phyloP scores from a whole-genome alignment of 2,888 invertebrate species.

The Macrophya annulata region DNA sequence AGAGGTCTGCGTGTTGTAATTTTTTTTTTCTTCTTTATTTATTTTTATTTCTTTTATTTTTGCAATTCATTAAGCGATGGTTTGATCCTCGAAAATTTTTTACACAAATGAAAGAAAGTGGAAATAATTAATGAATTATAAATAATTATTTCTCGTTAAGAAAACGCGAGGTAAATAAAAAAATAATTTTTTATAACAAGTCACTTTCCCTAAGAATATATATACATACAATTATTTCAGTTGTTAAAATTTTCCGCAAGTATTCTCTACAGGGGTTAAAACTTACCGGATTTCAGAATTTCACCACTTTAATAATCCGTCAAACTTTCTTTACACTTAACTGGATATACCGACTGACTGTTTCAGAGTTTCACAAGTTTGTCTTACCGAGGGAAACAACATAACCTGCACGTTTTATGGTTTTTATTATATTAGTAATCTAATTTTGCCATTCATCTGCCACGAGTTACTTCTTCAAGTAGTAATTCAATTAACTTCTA shows the following conservation, averaged over 20 bases:
- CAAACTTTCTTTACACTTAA: not conserved
- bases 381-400: slow-evolving; percentile 11
- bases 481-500: slow-evolving; percentile 15
- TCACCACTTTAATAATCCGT: slow-evolving; percentile 32
- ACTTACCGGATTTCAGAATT: not conserved
- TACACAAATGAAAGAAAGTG: not conserved
- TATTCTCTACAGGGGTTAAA: not conserved
- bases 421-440: slow-evolving; percentile 35
- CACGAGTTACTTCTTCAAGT: not conserved
- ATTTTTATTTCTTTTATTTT: not conserved
- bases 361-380: slow-evolving; percentile 11
- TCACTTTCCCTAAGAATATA: not conserved
- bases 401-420: not conserved
- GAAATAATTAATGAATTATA: not conserved
- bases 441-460: slow-evolving; percentile 6
- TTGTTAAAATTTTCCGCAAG: not conserved
- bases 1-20: not conserved
- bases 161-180: not conserved
- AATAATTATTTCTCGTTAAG: not conserved
- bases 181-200: not conserved
- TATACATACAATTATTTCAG: too few species aligned
- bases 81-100: not conserved
- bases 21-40: not conserved
- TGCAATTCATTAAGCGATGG: not conserved
- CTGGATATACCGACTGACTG: not conserved